phyloP scores from a whole-genome alignment of 1,140 invertebrate species.

The Orchestia grillus region DNA sequence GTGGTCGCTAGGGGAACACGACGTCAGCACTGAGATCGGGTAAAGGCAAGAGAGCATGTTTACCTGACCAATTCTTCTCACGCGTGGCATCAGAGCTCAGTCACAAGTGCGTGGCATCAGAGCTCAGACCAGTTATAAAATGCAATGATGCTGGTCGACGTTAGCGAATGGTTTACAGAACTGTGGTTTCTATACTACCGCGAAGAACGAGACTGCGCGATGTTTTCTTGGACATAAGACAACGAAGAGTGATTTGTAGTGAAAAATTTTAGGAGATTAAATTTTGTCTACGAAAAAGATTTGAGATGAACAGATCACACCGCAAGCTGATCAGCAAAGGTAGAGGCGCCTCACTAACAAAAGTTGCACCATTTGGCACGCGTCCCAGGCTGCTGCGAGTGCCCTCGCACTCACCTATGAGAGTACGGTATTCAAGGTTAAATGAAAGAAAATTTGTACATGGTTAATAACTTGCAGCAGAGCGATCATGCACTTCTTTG shows the following conservation, averaged over 20 bases:
- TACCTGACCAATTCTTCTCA: neutral
- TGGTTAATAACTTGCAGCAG: too few species aligned
- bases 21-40: neutral
- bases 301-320: neutral
- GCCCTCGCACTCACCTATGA: neutral
- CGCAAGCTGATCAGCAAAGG: neutral
- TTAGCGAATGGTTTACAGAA: neutral
- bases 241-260: neutral
- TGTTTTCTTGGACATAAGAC: neutral
- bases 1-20: neutral
- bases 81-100: neutral
- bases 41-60: neutral
- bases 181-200: neutral
- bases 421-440: neutral
- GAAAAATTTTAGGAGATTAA: neutral
- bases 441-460: neutral
- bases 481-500: too few species aligned
- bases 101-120: neutral
- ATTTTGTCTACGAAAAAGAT: neutral
- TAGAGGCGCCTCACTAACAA: neutral
- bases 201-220: neutral
- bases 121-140: neutral
- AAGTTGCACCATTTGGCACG: neutral
- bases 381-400: neutral
- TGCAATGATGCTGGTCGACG: neutral